Conservation (phyloP, 30 jellyfish, hydroid and myxozoan species). For the Clytia hemisphaerica region DNA sequence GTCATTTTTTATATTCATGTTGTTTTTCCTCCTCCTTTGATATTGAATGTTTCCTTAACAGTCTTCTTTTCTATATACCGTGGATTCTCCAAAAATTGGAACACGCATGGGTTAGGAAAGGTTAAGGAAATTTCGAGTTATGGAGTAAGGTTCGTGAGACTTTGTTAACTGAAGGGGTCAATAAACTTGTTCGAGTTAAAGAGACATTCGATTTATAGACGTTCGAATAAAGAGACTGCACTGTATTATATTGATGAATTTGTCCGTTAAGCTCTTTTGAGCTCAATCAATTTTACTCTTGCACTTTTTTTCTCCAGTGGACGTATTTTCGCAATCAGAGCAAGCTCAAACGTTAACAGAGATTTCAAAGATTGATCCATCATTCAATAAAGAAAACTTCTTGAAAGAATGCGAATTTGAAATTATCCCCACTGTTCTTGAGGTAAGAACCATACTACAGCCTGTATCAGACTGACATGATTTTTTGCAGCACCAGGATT, state of each 20-base stretch:
- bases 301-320: slow-evolving; percentile 39
- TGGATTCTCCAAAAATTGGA: background rate
- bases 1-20: background rate
- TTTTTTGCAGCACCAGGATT: too few relatives aligned
- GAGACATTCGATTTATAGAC: too few relatives aligned
- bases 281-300: background rate
- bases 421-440: slow-evolving; percentile 86
- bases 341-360: slow-evolving; percentile 88
- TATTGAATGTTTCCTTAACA: background rate
- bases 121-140: background rate
- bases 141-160: background rate
- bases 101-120: background rate
- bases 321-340: slow-evolving; percentile 84
- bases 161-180: background rate
- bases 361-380: slow-evolving; percentile 82
- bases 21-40: background rate
- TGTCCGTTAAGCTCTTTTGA: too few relatives aligned
- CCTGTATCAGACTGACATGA: too few relatives aligned
- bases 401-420: slow-evolving; percentile 81
- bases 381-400: slow-evolving; percentile 69
- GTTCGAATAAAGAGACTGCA: too few relatives aligned
- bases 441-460: slow-evolving; percentile 30
- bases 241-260: too few relatives aligned
- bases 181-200: too few relatives aligned
- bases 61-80: background rate